Base-by-base conservation (phyloP, 2,113 vertebrate species). In the Malurus cyaneus region DNA sequence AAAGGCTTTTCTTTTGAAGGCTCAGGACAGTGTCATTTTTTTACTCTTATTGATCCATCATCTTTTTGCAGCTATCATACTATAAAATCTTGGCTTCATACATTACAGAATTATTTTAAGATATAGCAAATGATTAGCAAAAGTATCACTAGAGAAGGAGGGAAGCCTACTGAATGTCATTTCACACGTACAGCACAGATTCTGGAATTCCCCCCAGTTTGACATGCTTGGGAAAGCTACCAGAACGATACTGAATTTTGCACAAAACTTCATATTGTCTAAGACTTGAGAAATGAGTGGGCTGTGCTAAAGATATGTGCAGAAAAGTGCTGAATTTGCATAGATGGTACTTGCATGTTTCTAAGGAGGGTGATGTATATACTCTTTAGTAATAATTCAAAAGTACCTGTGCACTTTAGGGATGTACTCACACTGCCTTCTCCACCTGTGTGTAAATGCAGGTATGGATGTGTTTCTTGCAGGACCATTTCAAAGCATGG, bases 281-380 rank as follows among this genome's bases (percentile, higher is more conserved):
- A 84, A 84, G 42, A n/a, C 34, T 77, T 81, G 85, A 80, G 46
- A 91, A 92, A 64, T 54, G 69, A 62, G 90, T 84, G 47, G 69
- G 41, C 14, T 80, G 56, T 91, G 66, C 32, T 74, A 73, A 94
- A 67, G 54, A 52, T 61, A 77, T 14, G 13, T 73, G 57, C 25
- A 91, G 85, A 80, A 85, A 84, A 92, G 25, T 61, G 46, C 39
- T 81, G 50, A 91, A 92, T 89, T 93, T 88, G 16, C 67, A 80
- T 71, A 42, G n/a, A 26, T 16, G 3, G 3, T 52, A 71, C 86
- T 57, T 92, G 34, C 56, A 56, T 93, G 31, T 87, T 91, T 77
- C 28, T 41, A 52, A 67, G 41, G n/a, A 64, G 16, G 4, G 4
- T 49, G 25, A 67, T 56, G n/a, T 1, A 2, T 46, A 59, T 32